Percentiles rank a stretch among this genome's conserved stretches.
Conservation (phyloP, 37 sponge, comb jelly and placozoan genomes). For the Oopsacas minuta region DNA sequence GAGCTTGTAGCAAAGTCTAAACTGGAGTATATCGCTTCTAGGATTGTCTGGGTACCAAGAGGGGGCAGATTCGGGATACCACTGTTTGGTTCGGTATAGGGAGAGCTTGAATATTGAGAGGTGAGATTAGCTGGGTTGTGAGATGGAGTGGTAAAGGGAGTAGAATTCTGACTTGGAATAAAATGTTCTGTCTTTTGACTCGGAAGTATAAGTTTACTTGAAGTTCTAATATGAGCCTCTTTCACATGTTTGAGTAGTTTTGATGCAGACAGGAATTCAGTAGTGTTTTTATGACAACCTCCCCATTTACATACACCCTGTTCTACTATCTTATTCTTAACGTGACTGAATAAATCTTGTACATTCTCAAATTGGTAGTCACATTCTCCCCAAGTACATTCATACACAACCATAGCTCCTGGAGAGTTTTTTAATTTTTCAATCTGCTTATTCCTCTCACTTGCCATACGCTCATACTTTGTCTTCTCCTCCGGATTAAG, state of each 20-base stretch:
- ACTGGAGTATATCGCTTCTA: slow-evolving; percentile 5
- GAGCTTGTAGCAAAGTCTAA: not conserved
- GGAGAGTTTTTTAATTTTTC: not conserved
- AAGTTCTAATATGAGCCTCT: slow-evolving; percentile 5
- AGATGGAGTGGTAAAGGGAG: not conserved
- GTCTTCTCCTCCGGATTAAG: not conserved
- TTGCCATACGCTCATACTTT: not conserved
- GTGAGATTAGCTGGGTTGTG: not conserved
- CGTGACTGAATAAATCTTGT: not conserved
- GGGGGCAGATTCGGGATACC: not conserved
- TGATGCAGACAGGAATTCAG: not conserved
- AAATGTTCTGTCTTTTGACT: slow-evolving; percentile 11
- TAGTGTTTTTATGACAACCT: not conserved
- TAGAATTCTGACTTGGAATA: not conserved
- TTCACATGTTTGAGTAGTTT: slow-evolving; percentile 12
- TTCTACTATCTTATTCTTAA: not conserved
- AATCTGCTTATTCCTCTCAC: not conserved
- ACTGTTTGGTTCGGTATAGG: not conserved
- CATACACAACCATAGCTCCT: not conserved
- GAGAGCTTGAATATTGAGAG: not conserved
- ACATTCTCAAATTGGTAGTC: slow-evolving; percentile 12
- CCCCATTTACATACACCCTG: not conserved
- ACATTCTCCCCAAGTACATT: not conserved
- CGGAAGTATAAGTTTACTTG: not conserved
- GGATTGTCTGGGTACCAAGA: not conserved